phyloP scores from a whole-genome alignment of 2,888 invertebrate genomes.

The Lasioglossum leucozonium region DNA sequence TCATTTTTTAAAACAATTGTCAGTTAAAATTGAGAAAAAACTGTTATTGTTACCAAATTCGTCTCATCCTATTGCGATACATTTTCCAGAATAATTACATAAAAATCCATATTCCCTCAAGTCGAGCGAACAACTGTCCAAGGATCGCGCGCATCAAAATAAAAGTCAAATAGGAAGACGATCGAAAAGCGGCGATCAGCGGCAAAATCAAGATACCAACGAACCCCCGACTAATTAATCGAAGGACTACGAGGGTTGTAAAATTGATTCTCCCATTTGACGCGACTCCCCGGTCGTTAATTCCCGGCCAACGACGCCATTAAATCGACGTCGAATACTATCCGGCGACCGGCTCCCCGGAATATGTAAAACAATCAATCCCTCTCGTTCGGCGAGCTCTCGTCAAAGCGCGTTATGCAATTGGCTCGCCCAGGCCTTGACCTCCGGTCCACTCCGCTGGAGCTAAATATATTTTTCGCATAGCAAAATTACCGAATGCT shows the following conservation, averaged over 20 bases:
- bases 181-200: background rate
- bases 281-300: background rate
- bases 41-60: too few relatives aligned
- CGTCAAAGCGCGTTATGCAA: slow-evolving; percentile 36
- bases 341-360: background rate
- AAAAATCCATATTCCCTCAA: too few relatives aligned
- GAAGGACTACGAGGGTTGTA: background rate
- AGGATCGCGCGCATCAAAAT: background rate
- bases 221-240: background rate
- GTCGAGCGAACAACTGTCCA: background rate
- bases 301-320: background rate
- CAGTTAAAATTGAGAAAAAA: too few relatives aligned
- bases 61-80: too few relatives aligned
- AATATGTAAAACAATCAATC: slow-evolving; percentile 44
- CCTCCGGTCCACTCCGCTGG: slow-evolving; percentile 5
- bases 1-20: too few relatives aligned
- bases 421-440: slow-evolving; percentile 28
- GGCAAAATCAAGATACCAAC: background rate
- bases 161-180: background rate
- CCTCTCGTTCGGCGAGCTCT: background rate
- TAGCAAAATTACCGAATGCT: slow-evolving; percentile 28
- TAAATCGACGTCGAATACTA: background rate
- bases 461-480: slow-evolving; percentile 22
- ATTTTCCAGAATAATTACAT: too few relatives aligned
- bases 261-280: background rate